Evolutionary conservation across 2,797 vertebrate species (phyloP).

Genomic region (Philypnodon macrostomus): DNA sequence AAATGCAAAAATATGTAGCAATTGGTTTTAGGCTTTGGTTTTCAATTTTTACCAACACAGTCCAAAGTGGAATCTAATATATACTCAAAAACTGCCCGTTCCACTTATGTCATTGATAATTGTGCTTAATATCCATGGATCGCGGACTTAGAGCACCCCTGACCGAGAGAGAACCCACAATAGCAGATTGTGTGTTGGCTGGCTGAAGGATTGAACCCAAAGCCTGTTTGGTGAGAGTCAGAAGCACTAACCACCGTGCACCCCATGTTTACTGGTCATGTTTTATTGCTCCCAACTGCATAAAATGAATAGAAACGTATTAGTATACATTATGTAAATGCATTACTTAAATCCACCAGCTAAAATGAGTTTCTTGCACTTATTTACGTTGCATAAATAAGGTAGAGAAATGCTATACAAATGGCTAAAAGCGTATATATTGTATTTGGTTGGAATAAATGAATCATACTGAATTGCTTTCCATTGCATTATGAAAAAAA

Average conservation of each 20-base stretch:
- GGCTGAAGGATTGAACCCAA: no score
- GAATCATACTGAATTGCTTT: slow-evolving; percentile 13
- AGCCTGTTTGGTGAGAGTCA: no score
- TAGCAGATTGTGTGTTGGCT: no score
- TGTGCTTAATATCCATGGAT: no score
- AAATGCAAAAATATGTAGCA: no score
- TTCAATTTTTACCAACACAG: no score
- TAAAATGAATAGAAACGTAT: slow-evolving; percentile 24
- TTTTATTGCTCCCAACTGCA: slow-evolving; percentile 13
- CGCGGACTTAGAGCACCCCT: no score
- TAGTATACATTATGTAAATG: slow-evolving; percentile 16
- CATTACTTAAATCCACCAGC: slow-evolving; percentile 10
- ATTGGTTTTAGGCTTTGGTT: no score
- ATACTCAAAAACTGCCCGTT: no score
- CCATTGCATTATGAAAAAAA: slow-evolving; percentile 22
- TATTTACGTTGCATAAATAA: slow-evolving; percentile 8
- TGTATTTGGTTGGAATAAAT: slow-evolving; percentile 17
- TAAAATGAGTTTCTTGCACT: slow-evolving; percentile 1
- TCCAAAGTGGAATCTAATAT: no score
- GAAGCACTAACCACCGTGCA: neutral
- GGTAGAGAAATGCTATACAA: neutral
- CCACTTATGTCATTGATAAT: no score
- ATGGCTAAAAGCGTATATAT: slow-evolving; percentile 15
- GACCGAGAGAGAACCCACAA: no score
- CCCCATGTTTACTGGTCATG: neutral